phyloP scores from a whole-genome alignment of 2,888 invertebrate species.

The Chaitophorus viminalis region DNA sequence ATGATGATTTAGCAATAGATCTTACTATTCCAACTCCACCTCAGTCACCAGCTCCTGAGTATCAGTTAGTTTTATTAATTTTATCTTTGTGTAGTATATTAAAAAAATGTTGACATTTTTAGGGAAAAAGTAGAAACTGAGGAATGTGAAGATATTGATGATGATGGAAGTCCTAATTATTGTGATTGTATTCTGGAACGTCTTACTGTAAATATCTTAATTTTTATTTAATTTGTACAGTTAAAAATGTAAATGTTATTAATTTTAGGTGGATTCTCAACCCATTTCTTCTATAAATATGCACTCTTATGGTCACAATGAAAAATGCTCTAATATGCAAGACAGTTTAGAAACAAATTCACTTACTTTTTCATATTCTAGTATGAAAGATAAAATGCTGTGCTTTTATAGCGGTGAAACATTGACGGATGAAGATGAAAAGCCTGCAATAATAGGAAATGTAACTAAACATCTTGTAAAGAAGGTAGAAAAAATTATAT shows the following conservation, averaged over 20 bases:
- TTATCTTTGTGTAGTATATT: not conserved
- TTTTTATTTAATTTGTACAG: not conserved
- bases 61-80: constrained; percentile 37
- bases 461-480: constrained; percentile 24
- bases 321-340: constrained; percentile 14
- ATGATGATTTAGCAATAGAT: constrained; percentile 36
- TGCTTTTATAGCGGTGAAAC: constrained; percentile 26
- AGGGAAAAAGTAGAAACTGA: constrained; percentile 47
- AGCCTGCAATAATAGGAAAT: constrained; percentile 2
- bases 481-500: constrained; percentile 32
- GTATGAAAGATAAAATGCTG: constrained; percentile 51
- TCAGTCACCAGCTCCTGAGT: constrained; percentile 58
- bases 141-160: constrained; percentile 32
- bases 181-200: constrained; percentile 44
- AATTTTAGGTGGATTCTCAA: constrained; percentile 25
- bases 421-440: constrained; percentile 41
- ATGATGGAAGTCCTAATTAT: constrained; percentile 39
- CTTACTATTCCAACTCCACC: constrained; percentile 47
- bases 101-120: not conserved
- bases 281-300: constrained; percentile 17
- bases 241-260: not conserved
- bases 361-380: constrained; percentile 42
- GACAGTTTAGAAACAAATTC: not conserved
- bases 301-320: not conserved
- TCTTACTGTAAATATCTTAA: constrained; percentile 16